Percentiles rank a stretch among this genome's conserved stretches.
These are phyloP conservation scores for Mastomys natalensis DNA, from an alignment of 2,113 vertebrate genomes.

Conservation along the genomic window DNA sequence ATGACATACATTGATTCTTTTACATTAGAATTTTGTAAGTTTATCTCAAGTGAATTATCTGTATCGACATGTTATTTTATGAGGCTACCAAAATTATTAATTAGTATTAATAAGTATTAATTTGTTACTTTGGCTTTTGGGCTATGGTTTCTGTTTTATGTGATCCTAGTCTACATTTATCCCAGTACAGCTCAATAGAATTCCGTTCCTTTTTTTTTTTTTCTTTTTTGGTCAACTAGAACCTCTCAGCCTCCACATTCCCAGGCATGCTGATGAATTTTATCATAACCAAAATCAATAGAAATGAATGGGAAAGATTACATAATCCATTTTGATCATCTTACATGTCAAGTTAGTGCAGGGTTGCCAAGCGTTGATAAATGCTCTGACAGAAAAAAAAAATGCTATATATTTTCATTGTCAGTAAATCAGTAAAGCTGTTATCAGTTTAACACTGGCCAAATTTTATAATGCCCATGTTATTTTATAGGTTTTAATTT, in stretches of 20 bases:
- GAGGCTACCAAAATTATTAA: slow-evolving; percentile 69
- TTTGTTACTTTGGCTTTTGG: slow-evolving; percentile 59
- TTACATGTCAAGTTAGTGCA: slow-evolving; percentile 73
- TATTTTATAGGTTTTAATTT: slow-evolving; percentile 80
- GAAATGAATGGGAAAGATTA: slow-evolving; percentile 81
- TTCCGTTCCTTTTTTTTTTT: not conserved
- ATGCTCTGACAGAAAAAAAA: slow-evolving; percentile 75
- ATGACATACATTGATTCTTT: not conserved
- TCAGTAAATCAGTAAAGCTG: slow-evolving; percentile 80
- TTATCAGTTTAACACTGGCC: slow-evolving; percentile 74
- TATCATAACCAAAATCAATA: slow-evolving; percentile 82
- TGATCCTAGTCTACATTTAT: slow-evolving; percentile 49
- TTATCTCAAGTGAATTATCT: not conserved
- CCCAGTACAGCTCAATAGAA: slow-evolving; percentile 63
- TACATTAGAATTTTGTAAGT: not conserved
- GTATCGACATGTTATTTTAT: slow-evolving; percentile 53
- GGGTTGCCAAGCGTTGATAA: slow-evolving; percentile 83
- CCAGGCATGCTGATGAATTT: slow-evolving; percentile 80
- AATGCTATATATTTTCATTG: slow-evolving; percentile 84
- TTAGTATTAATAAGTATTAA: too few relatives aligned
- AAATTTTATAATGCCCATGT: slow-evolving; percentile 74
- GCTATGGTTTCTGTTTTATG: slow-evolving; percentile 60
- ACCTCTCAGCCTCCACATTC: slow-evolving; percentile 68
- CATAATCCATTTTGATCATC: slow-evolving; percentile 81
- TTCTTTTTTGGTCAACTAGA: slow-evolving; percentile 50